A percentile compares a stretch with the other conserved stretches of the same genome.
These are phyloP conservation scores for Nicator chloris DNA, from an alignment of 2,113 vertebrate species.

Conservation along the genomic window DNA sequence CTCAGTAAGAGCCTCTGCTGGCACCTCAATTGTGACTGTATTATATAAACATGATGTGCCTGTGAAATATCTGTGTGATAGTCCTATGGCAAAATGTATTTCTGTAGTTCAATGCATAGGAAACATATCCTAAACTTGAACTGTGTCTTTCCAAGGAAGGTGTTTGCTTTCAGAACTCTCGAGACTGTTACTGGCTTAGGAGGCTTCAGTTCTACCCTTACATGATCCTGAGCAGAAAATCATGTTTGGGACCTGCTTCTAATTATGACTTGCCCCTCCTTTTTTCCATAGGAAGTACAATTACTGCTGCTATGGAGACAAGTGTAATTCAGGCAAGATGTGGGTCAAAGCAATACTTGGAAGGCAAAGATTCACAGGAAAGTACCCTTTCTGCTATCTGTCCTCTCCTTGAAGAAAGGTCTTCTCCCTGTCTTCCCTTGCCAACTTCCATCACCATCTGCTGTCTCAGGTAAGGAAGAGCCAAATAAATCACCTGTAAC, in stretches of 20 bases:
- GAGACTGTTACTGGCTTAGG: background rate
- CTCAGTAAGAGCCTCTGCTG: background rate
- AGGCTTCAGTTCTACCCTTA: background rate
- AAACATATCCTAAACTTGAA: background rate
- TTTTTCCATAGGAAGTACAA: slow-evolving; percentile 34
- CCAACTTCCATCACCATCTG: background rate
- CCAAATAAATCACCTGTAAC: background rate
- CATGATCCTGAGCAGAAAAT: background rate
- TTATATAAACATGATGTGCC: background rate
- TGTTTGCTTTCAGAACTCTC: background rate
- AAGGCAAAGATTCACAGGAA: background rate
- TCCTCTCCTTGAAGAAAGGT: background rate
- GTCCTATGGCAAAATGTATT: background rate
- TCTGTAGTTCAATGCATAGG: background rate
- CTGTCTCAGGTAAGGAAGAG: background rate
- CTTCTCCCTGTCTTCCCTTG: background rate
- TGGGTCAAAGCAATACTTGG: background rate
- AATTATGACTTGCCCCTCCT: slow-evolving; percentile 17
- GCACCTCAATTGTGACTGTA: background rate
- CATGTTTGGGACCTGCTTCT: slow-evolving; percentile 15
- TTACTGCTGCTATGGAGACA: slow-evolving; percentile 55
- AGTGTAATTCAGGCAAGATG: slow-evolving; percentile 55
- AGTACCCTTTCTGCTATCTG: background rate
- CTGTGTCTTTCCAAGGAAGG: background rate
- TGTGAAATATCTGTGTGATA: background rate